Conservation (phyloP, 1,140 invertebrate genomes). For the Stegodyphus dumicola region DNA sequence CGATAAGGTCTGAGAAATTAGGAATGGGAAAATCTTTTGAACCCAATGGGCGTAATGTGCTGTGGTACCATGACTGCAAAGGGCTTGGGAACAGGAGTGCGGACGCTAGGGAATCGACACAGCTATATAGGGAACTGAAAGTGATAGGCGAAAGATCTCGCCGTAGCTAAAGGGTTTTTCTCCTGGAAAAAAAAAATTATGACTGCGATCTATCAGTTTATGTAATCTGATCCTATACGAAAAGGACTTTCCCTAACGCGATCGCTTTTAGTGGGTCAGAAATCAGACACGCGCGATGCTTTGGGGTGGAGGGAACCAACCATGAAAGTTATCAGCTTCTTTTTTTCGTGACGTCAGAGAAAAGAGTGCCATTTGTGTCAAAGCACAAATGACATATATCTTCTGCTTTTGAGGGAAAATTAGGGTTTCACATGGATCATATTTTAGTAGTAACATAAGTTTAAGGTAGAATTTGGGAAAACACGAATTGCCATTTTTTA, state of each 20-base stretch:
- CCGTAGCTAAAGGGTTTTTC: not conserved
- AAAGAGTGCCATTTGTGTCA: too few relatives aligned
- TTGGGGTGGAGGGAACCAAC: too few relatives aligned
- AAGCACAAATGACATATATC: too few relatives aligned
- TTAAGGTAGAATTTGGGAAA: too few relatives aligned
- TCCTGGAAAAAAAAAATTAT: not conserved
- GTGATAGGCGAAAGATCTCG: not conserved
- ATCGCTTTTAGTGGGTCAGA: too few relatives aligned
- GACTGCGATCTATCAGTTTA: not conserved
- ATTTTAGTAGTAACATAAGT: too few relatives aligned
- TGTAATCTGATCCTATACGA: not conserved
- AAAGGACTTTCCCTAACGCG: not conserved
- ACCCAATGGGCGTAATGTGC: not conserved
- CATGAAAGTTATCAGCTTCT: too few relatives aligned
- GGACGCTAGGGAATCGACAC: not conserved
- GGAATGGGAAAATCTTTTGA: not conserved
- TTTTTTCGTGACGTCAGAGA: too few relatives aligned
- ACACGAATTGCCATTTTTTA: too few relatives aligned
- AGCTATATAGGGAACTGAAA: not conserved
- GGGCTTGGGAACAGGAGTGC: not conserved
- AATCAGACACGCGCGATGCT: too few relatives aligned
- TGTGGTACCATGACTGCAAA: not conserved
- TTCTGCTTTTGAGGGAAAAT: too few relatives aligned
- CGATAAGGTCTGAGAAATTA: not conserved
- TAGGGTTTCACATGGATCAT: too few relatives aligned